These are phyloP conservation scores for Hypolimnas misippus DNA, from an alignment of 2,888 invertebrate genomes.

Conservation along the genomic window DNA sequence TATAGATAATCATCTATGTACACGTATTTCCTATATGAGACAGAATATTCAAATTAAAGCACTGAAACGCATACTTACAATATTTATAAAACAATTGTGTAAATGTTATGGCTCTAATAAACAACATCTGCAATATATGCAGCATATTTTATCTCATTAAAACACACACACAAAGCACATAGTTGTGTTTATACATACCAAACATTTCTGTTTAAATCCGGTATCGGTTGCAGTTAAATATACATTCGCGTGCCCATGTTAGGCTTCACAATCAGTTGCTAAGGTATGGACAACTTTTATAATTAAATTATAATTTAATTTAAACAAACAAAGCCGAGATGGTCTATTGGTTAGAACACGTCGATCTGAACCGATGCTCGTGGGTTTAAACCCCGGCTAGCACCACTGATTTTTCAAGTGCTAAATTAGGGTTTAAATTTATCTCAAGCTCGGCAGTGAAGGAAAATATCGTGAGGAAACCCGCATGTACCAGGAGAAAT, in stretches of 20 bases:
- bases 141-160: background rate
- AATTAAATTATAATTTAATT: too few species aligned
- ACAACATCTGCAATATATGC: background rate
- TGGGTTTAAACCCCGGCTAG: too few species aligned
- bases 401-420: too few species aligned
- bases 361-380: too few species aligned
- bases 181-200: slow-evolving; percentile 5
- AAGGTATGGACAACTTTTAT: background rate
- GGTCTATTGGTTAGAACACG: too few species aligned
- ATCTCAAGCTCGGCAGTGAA: too few species aligned
- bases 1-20: too few species aligned
- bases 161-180: slow-evolving; percentile 9
- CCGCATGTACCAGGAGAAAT: too few species aligned
- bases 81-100: slow-evolving; percentile 12
- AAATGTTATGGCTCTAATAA: slow-evolving; percentile 4
- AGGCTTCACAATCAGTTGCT: slow-evolving; percentile 8
- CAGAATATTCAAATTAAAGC: background rate
- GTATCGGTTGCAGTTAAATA: slow-evolving; percentile 4
- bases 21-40: too few species aligned
- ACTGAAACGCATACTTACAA: background rate
- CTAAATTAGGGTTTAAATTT: too few species aligned
- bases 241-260: background rate
- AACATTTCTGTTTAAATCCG: slow-evolving; percentile 10
- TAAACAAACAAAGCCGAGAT: too few species aligned
- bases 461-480: too few species aligned